Conservation (phyloP, 2,797 vertebrate genomes). For the Alca torda region DNA sequence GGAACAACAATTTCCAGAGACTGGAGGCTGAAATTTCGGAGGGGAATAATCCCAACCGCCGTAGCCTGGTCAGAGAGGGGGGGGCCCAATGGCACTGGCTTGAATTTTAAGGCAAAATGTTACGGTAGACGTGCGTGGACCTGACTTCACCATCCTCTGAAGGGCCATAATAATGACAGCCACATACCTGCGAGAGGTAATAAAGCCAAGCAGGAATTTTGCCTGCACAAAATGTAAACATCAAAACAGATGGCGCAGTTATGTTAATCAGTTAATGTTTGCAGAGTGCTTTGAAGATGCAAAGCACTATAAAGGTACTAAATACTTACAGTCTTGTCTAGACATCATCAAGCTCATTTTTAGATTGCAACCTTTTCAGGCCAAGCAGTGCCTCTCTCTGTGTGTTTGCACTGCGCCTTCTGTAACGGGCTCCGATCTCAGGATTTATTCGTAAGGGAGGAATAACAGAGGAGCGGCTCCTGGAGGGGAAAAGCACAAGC, state of each 20-base stretch:
- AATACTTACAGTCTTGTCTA: conserved; percentile 61
- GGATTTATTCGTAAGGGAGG: neutral
- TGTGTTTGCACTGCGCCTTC: neutral
- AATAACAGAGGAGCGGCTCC: neutral
- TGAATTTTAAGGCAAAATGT: conserved; percentile 48
- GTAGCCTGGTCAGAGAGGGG: neutral
- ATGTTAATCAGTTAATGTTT: conserved; percentile 58
- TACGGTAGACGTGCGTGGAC: conserved; percentile 1
- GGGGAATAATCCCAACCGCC: neutral
- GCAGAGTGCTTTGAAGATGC: conserved; percentile 49
- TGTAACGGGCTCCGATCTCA: neutral
- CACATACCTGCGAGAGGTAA: conserved; percentile 59
- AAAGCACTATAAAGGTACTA: conserved; percentile 52
- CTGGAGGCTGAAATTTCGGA: conserved; percentile 38
- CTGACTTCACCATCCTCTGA: conserved; percentile 37
- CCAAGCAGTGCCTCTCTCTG: neutral
- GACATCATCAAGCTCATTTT: conserved; percentile 55
- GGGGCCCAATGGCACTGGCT: neutral
- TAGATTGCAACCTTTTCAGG: conserved; percentile 24
- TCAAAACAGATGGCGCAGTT: conserved; percentile 58
- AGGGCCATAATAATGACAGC: conserved; percentile 53
- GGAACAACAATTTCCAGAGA: conserved; percentile 23
- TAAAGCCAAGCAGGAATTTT: conserved; percentile 53
- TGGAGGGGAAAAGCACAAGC: neutral
- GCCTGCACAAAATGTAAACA: conserved; percentile 59